Evolutionary conservation across 2,113 vertebrate species (phyloP).

Genomic region (Drymodes brunneopygia): DNA sequence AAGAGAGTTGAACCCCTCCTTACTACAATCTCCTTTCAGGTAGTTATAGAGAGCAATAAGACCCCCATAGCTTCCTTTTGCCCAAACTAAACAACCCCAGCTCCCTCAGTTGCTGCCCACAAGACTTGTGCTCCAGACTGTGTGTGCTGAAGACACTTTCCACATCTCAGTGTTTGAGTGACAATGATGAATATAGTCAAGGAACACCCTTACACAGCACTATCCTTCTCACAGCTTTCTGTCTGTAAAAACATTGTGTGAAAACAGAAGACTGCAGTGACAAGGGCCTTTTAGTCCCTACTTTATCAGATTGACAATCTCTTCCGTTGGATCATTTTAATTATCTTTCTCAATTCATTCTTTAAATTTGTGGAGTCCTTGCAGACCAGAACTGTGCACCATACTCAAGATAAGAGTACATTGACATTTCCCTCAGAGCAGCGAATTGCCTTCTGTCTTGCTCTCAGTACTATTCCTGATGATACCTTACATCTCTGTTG

Average conservation of each 20-base stretch:
- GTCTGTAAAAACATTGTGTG: not conserved
- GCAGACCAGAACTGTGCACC: not conserved
- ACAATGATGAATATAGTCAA: not conserved
- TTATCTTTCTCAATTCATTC: not conserved
- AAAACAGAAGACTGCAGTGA: not conserved
- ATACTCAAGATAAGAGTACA: not conserved
- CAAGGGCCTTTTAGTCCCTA: not conserved
- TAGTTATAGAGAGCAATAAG: not conserved
- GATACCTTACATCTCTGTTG: not conserved
- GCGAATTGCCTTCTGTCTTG: not conserved
- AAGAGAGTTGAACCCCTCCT: not conserved
- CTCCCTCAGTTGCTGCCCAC: not conserved
- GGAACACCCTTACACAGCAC: not conserved
- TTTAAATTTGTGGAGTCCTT: not conserved
- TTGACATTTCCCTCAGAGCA: not conserved
- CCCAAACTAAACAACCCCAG: not conserved
- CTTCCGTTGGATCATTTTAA: not conserved
- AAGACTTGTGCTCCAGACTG: not conserved
- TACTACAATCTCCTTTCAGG: not conserved
- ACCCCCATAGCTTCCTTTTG: accelerated
- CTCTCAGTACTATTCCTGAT: not conserved
- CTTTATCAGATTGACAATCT: not conserved
- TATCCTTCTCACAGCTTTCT: not conserved
- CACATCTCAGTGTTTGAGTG: not conserved
- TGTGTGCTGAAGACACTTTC: not conserved